Evolutionary conservation across 2,888 invertebrate genomes (phyloP), one percentile per base, ranked within the genome.

Genomic region (Minunthozetes semirufus): DNA sequence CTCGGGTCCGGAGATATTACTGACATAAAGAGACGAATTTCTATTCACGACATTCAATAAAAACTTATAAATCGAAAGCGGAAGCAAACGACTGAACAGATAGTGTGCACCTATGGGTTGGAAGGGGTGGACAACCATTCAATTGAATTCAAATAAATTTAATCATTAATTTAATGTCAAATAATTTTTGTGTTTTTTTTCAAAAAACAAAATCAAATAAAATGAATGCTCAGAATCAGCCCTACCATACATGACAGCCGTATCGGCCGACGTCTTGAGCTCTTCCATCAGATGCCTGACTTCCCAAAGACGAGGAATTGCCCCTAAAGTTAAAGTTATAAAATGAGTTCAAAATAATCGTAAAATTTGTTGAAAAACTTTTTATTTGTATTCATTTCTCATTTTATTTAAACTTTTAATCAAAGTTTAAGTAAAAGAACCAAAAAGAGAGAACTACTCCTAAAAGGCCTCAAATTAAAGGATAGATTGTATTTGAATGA

Each of bases 221-320:
- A 33, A 33, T 33, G 4, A 33, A 33, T 33, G 33, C 33, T 27
- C 59, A 56, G 3, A 48, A 11, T 15, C 48, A 53, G 15, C 9
- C 68, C 15, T 68, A 68, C 68, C 83, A 78, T 84, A 85, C 76
- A 85, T 83, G 33, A 86, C 82, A 46, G 85, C 84, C 5, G 85
- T 83, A 79, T 86, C 85, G 1, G 86, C 83, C n/a, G 85, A 85
- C 6, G 81, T 80, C 79, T 83, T 84, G 73, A 86, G 81, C 56
- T 84, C 83, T 71, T 84, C 84, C 81, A 87, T 83, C 15, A 82
- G 80, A 59, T 84, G 82, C 56, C 86, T 84, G 38, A 86, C 84
- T 66, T 84, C 84, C 87, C 87, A 87, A 3, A 87, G 82, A 33
- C 87, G 82, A 0, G 87, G 87, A 33, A 87, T 85, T 50, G 85